phyloP scores from a whole-genome alignment of 1,140 invertebrate genomes.

The Ladona fulva region DNA sequence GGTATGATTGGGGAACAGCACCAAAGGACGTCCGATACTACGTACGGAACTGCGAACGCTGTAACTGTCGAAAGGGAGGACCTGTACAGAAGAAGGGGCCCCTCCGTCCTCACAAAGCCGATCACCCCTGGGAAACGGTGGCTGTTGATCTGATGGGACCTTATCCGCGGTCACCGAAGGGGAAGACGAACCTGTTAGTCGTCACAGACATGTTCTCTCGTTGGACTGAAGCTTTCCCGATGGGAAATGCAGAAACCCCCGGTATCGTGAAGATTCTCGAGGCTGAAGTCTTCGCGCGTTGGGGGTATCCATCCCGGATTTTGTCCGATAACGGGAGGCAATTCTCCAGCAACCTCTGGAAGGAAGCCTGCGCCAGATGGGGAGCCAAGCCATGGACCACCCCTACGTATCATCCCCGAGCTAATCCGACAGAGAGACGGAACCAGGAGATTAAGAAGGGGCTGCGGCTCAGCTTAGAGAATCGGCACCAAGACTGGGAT shows the following conservation, averaged over 20 bases:
- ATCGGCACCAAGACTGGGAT: no score
- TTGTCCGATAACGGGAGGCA: conserved; percentile 29
- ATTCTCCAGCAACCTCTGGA: conserved; percentile 22
- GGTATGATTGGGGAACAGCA: no score
- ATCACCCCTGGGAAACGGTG: no score
- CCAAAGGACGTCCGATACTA: not conserved
- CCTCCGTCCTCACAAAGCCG: not conserved
- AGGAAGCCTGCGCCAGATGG: conserved; percentile 17
- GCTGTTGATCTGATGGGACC: conserved; percentile 25
- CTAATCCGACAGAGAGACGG: conserved; percentile 25
- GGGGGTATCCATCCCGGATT: no score
- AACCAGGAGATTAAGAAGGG: conserved; percentile 28
- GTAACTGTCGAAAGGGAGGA: not conserved
- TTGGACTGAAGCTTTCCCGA: conserved; percentile 26
- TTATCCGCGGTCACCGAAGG: conserved; percentile 20
- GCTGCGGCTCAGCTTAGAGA: no score
- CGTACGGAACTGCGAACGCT: not conserved
- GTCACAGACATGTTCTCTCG: conserved; percentile 26
- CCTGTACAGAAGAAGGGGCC: not conserved
- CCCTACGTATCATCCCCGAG: no score
- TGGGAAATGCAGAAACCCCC: conserved; percentile 21
- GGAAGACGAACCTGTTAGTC: conserved; percentile 20
- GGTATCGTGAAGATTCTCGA: no score
- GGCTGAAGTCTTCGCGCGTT: no score
- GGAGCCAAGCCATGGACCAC: conserved; percentile 24